A percentile compares a stretch with the other conserved stretches of the same genome.
phyloP scores from a whole-genome alignment of 2,113 vertebrate species.

The Astur gentilis region DNA sequence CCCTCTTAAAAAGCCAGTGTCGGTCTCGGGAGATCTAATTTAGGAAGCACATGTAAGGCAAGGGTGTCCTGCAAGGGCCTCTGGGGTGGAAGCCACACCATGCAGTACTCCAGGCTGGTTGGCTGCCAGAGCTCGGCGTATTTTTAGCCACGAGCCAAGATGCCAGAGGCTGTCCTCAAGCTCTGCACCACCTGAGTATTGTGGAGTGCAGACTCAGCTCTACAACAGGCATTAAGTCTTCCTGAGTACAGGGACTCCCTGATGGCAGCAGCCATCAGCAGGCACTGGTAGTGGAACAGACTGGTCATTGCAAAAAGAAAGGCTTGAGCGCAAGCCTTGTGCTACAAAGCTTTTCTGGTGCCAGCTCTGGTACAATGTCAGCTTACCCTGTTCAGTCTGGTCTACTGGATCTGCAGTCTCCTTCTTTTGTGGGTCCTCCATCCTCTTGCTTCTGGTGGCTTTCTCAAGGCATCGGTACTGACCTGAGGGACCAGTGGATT shows the following conservation, averaged over 20 bases:
- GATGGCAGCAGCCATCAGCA: background rate
- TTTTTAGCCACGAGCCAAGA: background rate
- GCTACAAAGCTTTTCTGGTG: background rate
- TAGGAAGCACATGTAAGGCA: background rate
- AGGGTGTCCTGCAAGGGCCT: background rate
- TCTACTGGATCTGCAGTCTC: background rate
- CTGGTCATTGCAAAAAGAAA: background rate
- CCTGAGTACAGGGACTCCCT: background rate
- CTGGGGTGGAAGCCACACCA: background rate
- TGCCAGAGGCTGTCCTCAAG: background rate
- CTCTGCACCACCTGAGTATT: background rate
- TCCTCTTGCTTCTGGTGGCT: background rate
- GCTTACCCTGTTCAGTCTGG: background rate
- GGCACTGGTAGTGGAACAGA: background rate
- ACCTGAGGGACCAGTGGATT: background rate
- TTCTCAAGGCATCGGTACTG: background rate
- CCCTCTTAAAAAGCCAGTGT: background rate
- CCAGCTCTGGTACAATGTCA: background rate
- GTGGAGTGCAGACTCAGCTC: background rate
- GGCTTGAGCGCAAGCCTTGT: background rate
- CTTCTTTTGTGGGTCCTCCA: background rate
- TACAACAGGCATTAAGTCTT: background rate
- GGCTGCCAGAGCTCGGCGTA: background rate
- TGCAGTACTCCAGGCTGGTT: background rate
- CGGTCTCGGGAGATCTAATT: constrained; percentile 17